Conservation (phyloP, 1,140 invertebrate species). For the Aphaenogaster ashmeadi region DNA sequence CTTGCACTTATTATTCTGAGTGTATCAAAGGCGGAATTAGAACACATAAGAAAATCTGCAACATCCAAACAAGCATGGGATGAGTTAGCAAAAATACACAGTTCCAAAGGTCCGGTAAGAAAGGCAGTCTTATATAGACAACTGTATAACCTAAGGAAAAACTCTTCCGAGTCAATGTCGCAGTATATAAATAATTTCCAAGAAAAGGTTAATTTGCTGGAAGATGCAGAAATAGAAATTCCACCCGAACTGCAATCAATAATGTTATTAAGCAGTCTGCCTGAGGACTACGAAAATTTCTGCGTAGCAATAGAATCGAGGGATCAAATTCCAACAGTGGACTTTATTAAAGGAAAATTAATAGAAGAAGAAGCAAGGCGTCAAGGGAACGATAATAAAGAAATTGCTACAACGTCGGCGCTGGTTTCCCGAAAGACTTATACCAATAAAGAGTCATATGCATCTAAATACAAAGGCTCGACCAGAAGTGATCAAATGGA, state of each 20-base stretch:
- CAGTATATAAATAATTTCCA: neutral
- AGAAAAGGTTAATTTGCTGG: neutral
- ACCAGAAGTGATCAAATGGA: neutral
- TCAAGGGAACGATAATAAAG: neutral
- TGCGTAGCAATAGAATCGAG: neutral
- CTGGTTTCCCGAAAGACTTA: neutral
- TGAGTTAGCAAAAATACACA: neutral
- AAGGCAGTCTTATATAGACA: slow-evolving; percentile 6
- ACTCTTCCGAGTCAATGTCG: neutral
- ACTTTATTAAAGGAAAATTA: slow-evolving; percentile 2
- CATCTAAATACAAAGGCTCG: too few species aligned
- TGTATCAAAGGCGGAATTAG: neutral
- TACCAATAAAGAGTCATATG: neutral
- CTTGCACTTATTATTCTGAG: neutral
- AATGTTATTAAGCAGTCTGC: slow-evolving; percentile 4
- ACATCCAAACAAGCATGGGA: slow-evolving; percentile 16
- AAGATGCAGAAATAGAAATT: neutral
- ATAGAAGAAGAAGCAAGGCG: slow-evolving; percentile 26
- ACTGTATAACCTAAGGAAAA: neutral
- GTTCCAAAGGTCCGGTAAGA: slow-evolving; percentile 21
- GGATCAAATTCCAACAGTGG: neutral
- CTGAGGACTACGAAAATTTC: neutral
- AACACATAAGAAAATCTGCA: neutral
- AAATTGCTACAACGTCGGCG: neutral
- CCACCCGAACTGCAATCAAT: neutral